Percentiles rank a stretch among this genome's conserved stretches.
phyloP scores from a whole-genome alignment of 2,888 invertebrate species.

The Monoplex corrugatus region DNA sequence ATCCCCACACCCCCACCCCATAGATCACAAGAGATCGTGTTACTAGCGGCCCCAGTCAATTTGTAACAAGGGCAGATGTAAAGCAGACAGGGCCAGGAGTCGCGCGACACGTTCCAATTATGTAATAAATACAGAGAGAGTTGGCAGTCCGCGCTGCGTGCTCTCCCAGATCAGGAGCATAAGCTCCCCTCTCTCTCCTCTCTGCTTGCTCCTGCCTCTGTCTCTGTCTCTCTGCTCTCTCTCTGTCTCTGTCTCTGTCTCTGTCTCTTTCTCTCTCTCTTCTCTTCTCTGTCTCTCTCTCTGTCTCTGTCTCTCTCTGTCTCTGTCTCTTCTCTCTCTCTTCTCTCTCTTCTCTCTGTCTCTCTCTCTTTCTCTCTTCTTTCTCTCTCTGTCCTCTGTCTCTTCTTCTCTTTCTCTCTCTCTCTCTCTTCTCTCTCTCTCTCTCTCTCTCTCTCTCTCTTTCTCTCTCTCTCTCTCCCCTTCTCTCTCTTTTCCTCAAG shows the following conservation, averaged over 20 bases:
- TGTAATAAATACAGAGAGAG: no score
- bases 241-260: not conserved
- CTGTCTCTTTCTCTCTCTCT: conserved; percentile 36
- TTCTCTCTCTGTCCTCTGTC: not conserved
- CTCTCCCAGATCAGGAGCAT: no score
- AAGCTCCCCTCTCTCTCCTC: no score
- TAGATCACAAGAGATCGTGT: no score
- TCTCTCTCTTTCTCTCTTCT: not conserved
- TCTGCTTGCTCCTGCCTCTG: not conserved
- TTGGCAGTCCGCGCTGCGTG: no score
- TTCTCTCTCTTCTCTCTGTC: conserved; percentile 1
- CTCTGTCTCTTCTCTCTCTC: conserved; percentile 20
- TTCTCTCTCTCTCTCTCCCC: not conserved
- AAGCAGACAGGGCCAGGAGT: no score
- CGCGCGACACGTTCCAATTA: no score
- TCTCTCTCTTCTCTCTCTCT: not conserved
- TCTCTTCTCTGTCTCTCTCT: conserved; percentile 19
- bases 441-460: not conserved
- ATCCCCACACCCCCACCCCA: no score
- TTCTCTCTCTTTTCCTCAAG: not conserved
- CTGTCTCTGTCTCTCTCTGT: conserved; percentile 1
- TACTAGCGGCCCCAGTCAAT: no score
- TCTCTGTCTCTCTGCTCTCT: not conserved
- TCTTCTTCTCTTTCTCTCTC: no score
- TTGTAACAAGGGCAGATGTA: no score